These are phyloP conservation scores for Heliconius ismenius DNA, from an alignment of 2,888 invertebrate genomes.

Conservation along the genomic window DNA sequence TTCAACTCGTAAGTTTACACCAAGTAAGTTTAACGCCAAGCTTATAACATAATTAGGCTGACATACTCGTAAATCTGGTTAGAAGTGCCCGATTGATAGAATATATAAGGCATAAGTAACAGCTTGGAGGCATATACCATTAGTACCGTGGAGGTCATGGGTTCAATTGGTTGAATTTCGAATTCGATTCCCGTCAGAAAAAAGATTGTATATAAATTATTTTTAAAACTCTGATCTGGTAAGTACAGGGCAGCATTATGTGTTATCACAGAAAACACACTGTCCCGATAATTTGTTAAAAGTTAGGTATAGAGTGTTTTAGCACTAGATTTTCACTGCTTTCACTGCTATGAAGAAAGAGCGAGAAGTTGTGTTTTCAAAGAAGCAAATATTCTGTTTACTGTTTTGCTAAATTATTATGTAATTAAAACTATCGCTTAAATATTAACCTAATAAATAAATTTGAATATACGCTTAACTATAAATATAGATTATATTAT, in stretches of 20 bases:
- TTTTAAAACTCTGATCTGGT: background rate
- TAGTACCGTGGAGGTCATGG: too few relatives aligned
- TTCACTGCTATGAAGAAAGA: background rate
- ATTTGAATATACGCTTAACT: too few relatives aligned
- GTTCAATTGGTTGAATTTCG: too few relatives aligned
- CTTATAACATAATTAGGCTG: constrained; percentile 4
- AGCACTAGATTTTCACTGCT: background rate
- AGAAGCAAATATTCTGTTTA: too few relatives aligned
- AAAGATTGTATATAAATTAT: background rate
- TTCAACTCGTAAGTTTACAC: background rate
- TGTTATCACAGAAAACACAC: background rate
- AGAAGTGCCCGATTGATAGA: background rate
- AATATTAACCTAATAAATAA: too few relatives aligned
- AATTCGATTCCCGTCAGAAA: background rate
- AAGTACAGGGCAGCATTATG: background rate
- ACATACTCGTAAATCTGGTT: background rate
- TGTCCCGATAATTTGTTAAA: background rate
- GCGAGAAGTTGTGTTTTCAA: too few relatives aligned
- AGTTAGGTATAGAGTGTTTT: background rate
- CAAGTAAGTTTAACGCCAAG: background rate
- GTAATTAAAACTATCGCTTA: too few relatives aligned
- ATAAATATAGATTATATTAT: too few relatives aligned
- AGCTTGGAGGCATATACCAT: background rate
- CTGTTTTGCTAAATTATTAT: too few relatives aligned
- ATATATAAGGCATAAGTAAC: too few relatives aligned